A percentile compares a stretch with the other conserved stretches of the same genome.
Conservation (phyloP, 2,113 vertebrate species). For the Corydoras maculifer region DNA sequence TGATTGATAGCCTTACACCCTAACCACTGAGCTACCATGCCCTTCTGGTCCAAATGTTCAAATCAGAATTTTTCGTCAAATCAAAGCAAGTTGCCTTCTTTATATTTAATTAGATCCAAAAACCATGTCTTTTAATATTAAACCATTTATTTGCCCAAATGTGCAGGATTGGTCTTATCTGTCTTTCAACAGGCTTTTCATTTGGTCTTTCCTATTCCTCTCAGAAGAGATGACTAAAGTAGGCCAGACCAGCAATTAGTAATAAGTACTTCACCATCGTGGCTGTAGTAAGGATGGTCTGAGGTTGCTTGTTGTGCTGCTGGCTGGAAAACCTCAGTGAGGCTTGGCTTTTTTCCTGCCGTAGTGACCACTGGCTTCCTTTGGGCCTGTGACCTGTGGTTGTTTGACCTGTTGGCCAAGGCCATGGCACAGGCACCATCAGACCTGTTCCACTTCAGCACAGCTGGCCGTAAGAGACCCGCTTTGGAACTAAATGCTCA, state of each 20-base stretch:
- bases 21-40: too few species aligned
- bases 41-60: too few species aligned
- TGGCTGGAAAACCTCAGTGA: conserved; percentile 61
- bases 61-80: too few species aligned
- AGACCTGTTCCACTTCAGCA: conserved; percentile 28
- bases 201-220: too few species aligned
- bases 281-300: conserved; percentile 62
- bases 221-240: conserved; percentile 48
- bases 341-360: conserved; percentile 49
- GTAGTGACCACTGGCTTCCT: conserved; percentile 60
- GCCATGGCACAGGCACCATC: conserved; percentile 54
- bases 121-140: too few species aligned
- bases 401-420: conserved; percentile 59
- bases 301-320: conserved; percentile 61
- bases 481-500: conserved; percentile 32
- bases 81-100: too few species aligned
- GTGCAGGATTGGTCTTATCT: conserved; percentile 46
- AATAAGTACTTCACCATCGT: conserved; percentile 58
- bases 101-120: too few species aligned
- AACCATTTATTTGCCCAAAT: too few species aligned
- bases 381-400: conserved; percentile 61
- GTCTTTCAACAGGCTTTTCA: conserved; percentile 52
- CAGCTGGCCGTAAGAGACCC: conserved; percentile 21
- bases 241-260: conserved; percentile 62
- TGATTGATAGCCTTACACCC: too few species aligned